A percentile compares a stretch with the other conserved stretches of the same genome.
phyloP scores from a whole-genome alignment of 1,140 invertebrate genomes.

The Drosophila equinoxialis region DNA sequence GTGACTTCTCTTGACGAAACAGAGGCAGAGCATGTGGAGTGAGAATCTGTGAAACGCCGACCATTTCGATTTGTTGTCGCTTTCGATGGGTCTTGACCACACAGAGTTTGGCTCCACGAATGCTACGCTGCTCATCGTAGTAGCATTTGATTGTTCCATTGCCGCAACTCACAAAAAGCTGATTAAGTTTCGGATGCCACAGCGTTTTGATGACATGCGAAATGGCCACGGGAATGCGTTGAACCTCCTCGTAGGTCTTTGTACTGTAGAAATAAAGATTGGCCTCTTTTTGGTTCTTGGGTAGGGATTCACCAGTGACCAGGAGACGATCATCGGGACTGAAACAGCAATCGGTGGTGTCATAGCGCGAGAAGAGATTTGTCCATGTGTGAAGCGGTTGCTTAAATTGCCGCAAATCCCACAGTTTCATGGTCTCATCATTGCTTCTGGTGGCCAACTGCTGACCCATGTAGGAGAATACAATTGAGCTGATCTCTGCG shows the following conservation, averaged over 20 bases:
- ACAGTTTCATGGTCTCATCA: constrained; percentile 97
- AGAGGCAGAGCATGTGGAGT: constrained; percentile 98
- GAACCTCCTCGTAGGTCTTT: constrained; percentile 89
- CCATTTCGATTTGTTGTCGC: constrained; percentile 92
- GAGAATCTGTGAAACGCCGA: constrained; percentile 96
- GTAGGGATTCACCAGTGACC: constrained; percentile 93
- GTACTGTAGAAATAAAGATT: constrained; percentile 92
- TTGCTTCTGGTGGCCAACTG: constrained; percentile 91
- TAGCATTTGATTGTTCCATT: constrained; percentile 95
- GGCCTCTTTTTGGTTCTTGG: constrained; percentile 88
- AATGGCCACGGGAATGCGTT: constrained; percentile 89
- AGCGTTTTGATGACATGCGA: constrained; percentile 94
- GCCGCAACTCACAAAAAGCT: constrained; percentile 96
- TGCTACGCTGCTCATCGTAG: constrained; percentile 93
- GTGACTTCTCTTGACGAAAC: constrained; percentile 95
- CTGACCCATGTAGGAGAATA: constrained; percentile 94
- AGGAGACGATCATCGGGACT: constrained; percentile 95
- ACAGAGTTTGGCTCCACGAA: constrained; percentile 96
- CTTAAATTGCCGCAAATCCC: constrained; percentile 95
- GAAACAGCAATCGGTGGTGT: constrained; percentile 92
- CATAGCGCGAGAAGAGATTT: constrained; percentile 92
- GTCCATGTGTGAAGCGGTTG: constrained; percentile 88
- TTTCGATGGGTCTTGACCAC: constrained; percentile 92
- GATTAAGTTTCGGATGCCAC: constrained; percentile 99
- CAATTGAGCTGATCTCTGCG: constrained; percentile 92